A percentile compares a stretch with the other conserved stretches of the same genome.
phyloP scores from a whole-genome alignment of 92 coral and sea anemone species.

The Diadumene lineata region DNA sequence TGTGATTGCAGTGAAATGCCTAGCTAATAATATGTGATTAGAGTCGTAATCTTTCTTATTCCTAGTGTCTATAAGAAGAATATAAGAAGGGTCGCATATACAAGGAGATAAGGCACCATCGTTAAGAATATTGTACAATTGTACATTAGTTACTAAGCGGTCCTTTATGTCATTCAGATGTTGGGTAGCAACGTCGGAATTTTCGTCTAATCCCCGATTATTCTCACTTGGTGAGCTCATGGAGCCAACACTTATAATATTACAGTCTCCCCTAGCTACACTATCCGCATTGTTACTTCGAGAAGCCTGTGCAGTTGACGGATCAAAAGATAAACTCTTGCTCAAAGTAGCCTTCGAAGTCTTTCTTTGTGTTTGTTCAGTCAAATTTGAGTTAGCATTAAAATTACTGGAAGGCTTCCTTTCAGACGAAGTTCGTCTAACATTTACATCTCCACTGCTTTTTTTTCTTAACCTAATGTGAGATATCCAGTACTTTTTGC shows the following conservation, averaged over 20 bases:
- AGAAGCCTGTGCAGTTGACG: background rate
- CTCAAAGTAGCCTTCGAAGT: slow-evolving; percentile 1
- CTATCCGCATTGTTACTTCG: background rate
- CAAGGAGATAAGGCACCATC: slow-evolving; percentile 84
- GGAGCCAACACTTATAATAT: background rate
- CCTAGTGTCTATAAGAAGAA: slow-evolving; percentile 81
- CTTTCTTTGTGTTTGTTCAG: slow-evolving; percentile 21
- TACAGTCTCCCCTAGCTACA: background rate
- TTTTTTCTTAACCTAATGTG: slow-evolving; percentile 46
- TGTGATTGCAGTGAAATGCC: slow-evolving; percentile 51
- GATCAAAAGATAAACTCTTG: slow-evolving; percentile 1
- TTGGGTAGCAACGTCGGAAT: slow-evolving; percentile 73
- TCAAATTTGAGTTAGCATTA: slow-evolving; percentile 9
- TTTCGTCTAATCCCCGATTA: slow-evolving; percentile 24
- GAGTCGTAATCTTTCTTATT: slow-evolving; percentile 54
- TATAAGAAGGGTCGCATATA: slow-evolving; percentile 84
- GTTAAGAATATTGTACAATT: slow-evolving; percentile 87
- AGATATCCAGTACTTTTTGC: slow-evolving; percentile 73
- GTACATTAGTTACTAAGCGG: slow-evolving; percentile 53
- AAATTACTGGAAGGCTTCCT: slow-evolving; percentile 24
- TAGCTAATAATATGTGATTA: slow-evolving; percentile 74
- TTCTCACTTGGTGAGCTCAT: background rate
- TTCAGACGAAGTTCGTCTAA: slow-evolving; percentile 30
- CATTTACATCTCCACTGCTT: slow-evolving; percentile 21
- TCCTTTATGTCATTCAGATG: slow-evolving; percentile 24